phyloP scores from a whole-genome alignment of 2,797 vertebrate genomes.

The Buceros bicornis region DNA sequence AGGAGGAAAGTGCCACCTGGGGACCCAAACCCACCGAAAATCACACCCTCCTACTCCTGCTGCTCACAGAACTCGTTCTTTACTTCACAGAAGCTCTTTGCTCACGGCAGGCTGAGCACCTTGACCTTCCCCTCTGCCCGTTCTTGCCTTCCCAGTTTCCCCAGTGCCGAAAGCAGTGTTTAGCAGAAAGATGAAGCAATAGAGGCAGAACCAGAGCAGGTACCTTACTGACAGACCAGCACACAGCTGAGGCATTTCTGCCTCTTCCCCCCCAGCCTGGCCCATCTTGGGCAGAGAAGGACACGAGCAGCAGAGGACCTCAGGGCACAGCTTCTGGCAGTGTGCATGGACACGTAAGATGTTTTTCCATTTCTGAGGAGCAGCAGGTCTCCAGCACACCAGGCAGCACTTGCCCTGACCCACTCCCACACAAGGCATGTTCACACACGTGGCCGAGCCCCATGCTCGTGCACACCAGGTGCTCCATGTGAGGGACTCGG shows the following conservation, averaged over 20 bases:
- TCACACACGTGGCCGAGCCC: background rate
- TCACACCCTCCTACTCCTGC: accelerated
- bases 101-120: background rate
- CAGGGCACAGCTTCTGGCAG: background rate
- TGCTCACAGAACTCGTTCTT: background rate
- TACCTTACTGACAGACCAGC: background rate
- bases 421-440: background rate
- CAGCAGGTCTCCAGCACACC: background rate
- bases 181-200: background rate
- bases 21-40: accelerated
- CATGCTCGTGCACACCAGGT: accelerated
- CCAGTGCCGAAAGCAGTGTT: accelerated
- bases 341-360: accelerated
- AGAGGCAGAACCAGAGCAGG: background rate
- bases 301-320: accelerated
- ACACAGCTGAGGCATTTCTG: background rate
- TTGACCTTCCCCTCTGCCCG: background rate
- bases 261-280: background rate
- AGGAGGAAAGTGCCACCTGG: accelerated
- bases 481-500: too few species aligned
- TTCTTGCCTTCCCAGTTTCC: background rate
- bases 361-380: background rate
- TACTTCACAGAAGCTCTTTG: background rate
- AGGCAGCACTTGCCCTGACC: too few species aligned
- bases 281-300: accelerated